phyloP scores from a whole-genome alignment of 2,113 vertebrate species.

The Phyllostomus discolor region DNA sequence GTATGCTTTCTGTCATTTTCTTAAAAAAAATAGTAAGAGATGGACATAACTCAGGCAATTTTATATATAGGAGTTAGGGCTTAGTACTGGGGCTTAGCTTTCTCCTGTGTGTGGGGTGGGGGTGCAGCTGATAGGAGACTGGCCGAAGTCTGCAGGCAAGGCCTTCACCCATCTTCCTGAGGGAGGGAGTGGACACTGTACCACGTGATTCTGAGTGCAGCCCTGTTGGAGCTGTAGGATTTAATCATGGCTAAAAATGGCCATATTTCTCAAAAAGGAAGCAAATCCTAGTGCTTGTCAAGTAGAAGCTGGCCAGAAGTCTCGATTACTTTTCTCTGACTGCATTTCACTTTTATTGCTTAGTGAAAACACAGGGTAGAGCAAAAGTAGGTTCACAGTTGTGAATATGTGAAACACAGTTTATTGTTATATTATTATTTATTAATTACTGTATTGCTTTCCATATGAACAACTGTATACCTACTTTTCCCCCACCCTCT shows the following conservation, averaged over 20 bases:
- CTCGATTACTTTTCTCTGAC: background rate
- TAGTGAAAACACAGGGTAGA: background rate
- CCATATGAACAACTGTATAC: background rate
- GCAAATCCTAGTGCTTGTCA: background rate
- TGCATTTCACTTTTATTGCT: background rate
- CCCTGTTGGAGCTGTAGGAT: background rate
- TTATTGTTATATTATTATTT: no score
- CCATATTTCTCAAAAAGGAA: background rate
- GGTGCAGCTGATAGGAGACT: background rate
- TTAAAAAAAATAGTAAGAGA: background rate
- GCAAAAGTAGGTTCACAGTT: background rate
- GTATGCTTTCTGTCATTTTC: background rate
- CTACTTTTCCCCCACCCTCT: background rate
- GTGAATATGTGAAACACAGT: no score
- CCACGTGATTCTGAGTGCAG: background rate
- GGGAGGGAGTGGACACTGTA: background rate
- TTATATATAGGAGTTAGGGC: background rate
- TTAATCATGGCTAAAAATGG: background rate
- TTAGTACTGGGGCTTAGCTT: background rate
- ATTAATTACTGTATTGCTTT: no score
- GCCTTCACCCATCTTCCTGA: background rate
- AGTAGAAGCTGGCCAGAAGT: background rate
- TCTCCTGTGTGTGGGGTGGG: accelerated
- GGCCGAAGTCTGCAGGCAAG: background rate
- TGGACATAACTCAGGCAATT: background rate